Evolutionary conservation across 2,888 invertebrate genomes (phyloP).

Genomic region (Oithona nana): DNA sequence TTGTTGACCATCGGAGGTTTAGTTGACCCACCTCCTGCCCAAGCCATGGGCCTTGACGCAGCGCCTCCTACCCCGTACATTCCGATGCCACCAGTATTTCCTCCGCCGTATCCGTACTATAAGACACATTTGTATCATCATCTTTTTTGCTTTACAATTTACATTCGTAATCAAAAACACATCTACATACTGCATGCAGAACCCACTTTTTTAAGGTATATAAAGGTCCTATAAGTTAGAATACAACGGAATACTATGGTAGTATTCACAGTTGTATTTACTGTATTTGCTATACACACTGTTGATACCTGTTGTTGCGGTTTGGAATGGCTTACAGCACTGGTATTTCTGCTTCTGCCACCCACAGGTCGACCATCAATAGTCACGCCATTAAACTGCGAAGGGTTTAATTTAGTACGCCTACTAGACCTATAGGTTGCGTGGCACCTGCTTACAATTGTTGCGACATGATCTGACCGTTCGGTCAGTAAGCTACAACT

Average conservation of each 20-base stretch:
- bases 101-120: not conserved
- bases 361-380: constrained; percentile 4
- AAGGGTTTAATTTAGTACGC: not conserved
- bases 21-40: constrained; percentile 9
- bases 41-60: constrained; percentile 11
- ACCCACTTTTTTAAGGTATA: no score
- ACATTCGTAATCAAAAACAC: not conserved
- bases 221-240: no score
- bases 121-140: not conserved
- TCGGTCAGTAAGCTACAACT: no score
- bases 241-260: not conserved
- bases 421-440: no score
- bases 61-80: constrained; percentile 2
- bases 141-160: not conserved
- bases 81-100: not conserved
- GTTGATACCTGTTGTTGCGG: not conserved
- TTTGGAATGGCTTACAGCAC: not conserved
- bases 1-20: constrained; percentile 16
- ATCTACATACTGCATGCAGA: not conserved
- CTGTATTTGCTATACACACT: not conserved
- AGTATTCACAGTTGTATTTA: not conserved
- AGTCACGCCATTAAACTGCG: not conserved
- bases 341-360: not conserved
- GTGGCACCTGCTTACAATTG: no score
- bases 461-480: no score